phyloP scores from a whole-genome alignment of 2,113 vertebrate genomes.

The Ramphastos sulfuratus region DNA sequence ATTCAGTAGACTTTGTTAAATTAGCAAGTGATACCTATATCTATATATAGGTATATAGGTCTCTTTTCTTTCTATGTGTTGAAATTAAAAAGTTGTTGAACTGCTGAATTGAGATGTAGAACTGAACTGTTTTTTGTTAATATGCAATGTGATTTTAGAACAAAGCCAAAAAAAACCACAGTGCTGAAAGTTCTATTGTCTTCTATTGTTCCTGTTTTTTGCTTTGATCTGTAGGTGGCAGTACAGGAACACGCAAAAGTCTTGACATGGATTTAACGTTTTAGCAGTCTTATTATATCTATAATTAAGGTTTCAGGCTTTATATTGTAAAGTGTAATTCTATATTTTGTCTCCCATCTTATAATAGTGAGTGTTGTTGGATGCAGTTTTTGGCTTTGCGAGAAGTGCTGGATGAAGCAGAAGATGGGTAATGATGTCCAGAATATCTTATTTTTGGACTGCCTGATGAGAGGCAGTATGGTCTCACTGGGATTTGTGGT shows the following conservation, averaged over 20 bases:
- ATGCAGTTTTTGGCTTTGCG: neutral
- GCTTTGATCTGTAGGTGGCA: constrained; percentile 67
- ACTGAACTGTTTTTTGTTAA: neutral
- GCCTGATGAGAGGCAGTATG: neutral
- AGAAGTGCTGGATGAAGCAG: neutral
- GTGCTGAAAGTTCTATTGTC: rapidly evolving
- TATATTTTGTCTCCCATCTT: neutral
- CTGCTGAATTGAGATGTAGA: neutral
- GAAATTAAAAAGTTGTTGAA: neutral
- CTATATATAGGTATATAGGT: neutral
- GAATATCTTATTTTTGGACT: neutral
- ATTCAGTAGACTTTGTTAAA: neutral
- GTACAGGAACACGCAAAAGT: neutral
- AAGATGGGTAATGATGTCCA: neutral
- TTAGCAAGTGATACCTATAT: neutral
- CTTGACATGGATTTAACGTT: neutral
- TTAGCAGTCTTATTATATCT: neutral
- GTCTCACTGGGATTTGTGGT: neutral
- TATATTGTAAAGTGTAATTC: neutral
- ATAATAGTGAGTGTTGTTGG: neutral
- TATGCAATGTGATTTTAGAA: neutral
- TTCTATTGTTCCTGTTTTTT: neutral
- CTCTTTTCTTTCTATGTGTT: neutral
- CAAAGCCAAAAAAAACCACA: neutral
- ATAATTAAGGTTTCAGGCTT: neutral